These are phyloP conservation scores for Orientallactaga sibirica DNA, from an alignment of 2,797 vertebrate species.

Conservation along the genomic window DNA sequence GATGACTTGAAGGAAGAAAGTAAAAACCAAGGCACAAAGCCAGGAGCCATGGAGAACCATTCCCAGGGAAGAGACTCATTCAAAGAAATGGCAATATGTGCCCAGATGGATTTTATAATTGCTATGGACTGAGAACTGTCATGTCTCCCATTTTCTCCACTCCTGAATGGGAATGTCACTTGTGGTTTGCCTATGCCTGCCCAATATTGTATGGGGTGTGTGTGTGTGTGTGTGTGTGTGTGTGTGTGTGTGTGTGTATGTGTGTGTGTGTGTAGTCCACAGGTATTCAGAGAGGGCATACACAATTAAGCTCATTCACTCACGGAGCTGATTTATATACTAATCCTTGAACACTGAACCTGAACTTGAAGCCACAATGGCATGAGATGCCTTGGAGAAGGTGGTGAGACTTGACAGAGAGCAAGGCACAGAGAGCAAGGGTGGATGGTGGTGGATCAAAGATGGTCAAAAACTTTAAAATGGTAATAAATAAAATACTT, in stretches of 20 bases:
- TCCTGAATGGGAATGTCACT: background rate
- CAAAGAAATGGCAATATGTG: constrained; percentile 26
- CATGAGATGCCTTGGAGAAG: background rate
- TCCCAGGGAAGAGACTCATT: constrained; percentile 19
- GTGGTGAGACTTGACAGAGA: no score
- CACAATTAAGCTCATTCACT: background rate
- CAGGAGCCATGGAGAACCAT: constrained; percentile 54
- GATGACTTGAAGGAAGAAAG: constrained; percentile 52
- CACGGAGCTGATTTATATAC: constrained; percentile 9
- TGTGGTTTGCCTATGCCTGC: constrained; percentile 37
- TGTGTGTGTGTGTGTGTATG: background rate
- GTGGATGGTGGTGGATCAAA: background rate
- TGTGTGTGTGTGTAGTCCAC: background rate
- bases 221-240: background rate
- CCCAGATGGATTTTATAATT: constrained; percentile 56
- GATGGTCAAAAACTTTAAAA: background rate
- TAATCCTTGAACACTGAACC: constrained; percentile 18
- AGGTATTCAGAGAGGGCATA: background rate
- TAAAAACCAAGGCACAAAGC: constrained; percentile 38
- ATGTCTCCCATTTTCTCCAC: constrained; percentile 9
- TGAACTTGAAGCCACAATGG: background rate
- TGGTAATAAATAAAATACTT: no score
- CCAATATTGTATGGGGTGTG: background rate
- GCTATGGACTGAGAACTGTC: background rate
- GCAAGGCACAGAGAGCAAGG: no score